Conservation (phyloP, 2,797 vertebrate species). For the Oophaga sylvatica region DNA sequence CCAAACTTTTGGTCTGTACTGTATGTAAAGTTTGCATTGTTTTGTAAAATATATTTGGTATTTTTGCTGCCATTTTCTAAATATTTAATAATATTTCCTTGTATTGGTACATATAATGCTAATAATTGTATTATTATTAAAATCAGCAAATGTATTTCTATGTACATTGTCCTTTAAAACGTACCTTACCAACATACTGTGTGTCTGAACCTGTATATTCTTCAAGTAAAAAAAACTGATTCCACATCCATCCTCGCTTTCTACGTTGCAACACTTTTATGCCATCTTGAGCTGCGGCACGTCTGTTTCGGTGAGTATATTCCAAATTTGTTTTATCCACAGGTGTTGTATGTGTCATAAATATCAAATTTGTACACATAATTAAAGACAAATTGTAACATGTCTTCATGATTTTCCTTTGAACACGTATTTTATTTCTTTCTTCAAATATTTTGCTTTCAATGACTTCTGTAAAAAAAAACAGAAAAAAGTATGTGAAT, state of each 20-base stretch:
- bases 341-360: slow-evolving; percentile 61
- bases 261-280: slow-evolving; percentile 84
- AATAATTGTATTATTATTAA: not conserved
- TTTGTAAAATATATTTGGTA: no score
- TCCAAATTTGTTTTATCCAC: slow-evolving; percentile 75
- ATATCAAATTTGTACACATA: slow-evolving; percentile 70
- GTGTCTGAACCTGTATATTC: slow-evolving; percentile 95
- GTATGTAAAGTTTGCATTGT: no score
- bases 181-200: slow-evolving; percentile 98
- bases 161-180: slow-evolving; percentile 13
- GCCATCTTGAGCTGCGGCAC: slow-evolving; percentile 72
- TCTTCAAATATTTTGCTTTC: slow-evolving; percentile 43
- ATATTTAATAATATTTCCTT: no score
- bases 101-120: not conserved
- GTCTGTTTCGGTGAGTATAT: slow-evolving; percentile 66
- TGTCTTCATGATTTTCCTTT: slow-evolving; percentile 71
- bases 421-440: slow-evolving; percentile 41
- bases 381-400: slow-evolving; percentile 66
- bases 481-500: not conserved
- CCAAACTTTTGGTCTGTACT: no score
- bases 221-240: slow-evolving; percentile 97
- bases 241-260: slow-evolving; percentile 99
- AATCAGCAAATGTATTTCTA: not conserved
- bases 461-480: slow-evolving; percentile 58
- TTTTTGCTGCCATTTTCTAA: no score